Evolutionary conservation across 2,888 invertebrate species (phyloP), one percentile per base, ranked within the genome.

Genomic region (Calameuta pallipes): DNA sequence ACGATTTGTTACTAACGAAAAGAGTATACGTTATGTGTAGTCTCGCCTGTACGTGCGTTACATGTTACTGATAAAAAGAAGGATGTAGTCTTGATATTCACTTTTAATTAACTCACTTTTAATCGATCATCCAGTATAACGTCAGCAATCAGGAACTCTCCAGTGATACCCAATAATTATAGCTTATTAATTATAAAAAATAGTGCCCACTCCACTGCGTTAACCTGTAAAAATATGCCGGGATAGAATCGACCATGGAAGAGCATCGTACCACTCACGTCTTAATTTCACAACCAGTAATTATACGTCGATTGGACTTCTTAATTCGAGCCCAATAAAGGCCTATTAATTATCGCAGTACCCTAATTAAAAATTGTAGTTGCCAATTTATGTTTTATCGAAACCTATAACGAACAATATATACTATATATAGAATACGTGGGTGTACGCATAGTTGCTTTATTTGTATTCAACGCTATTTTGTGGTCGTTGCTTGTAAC

Each of bases 281-380:
- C 78, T 78, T 73, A 75, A 78, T 78, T 78, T 76, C 78, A 78
- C 73, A 78, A 78, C 76, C 78, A 15, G 69, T 78, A 73, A 78
- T 78, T 78, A 78, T 36, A 76, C 36, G 13, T 33, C 35, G 73
- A 70, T 33, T 33, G 75, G 75, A 78, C 68, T 76, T 76, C 73
- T 76, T 73, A 76, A 76, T 78, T 73, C 56, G 23, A 9, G 56
- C 68, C 15, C 68, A 41, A 68, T 76, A 73, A 78, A 78, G 75
- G 69, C 68, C 76, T 78, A 78, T 78, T 73, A 78, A 76, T 78
- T 78, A 78, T 68, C 34, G 73, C 33, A 37, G 75, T 69, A 75
- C 37, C 68, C 68, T 73, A 76, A 78, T 78, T 78, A 76, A 78
- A 78, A 76, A 78, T 78, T 73, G 1, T 75, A 78, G 76, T 73